Conservation (phyloP, 1,140 invertebrate species). For the Drosophila chauvacae region DNA sequence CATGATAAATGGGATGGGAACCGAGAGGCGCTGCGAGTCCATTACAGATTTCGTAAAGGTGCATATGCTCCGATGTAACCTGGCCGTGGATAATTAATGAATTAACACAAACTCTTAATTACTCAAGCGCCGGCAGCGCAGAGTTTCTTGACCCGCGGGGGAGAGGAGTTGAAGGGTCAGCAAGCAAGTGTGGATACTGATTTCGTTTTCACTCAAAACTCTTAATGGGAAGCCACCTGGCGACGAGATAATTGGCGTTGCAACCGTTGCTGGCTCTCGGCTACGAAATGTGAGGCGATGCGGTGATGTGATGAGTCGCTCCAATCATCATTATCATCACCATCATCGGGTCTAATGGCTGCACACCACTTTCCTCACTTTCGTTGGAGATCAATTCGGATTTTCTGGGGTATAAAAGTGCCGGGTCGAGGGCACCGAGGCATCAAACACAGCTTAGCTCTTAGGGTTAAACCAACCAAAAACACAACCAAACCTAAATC, state of each 20-base stretch:
- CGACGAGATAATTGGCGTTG: constrained; percentile 70
- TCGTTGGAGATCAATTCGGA: constrained; percentile 42
- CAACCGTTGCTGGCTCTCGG: constrained; percentile 55
- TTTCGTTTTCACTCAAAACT: constrained; percentile 48
- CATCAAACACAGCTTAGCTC: constrained; percentile 75
- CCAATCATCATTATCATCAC: constrained; percentile 58
- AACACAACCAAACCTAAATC: constrained; percentile 43
- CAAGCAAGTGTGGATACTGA: background rate
- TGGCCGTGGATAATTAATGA: constrained; percentile 68
- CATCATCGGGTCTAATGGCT: constrained; percentile 57
- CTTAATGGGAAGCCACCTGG: constrained; percentile 54
- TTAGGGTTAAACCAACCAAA: constrained; percentile 64
- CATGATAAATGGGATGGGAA: constrained; percentile 32
- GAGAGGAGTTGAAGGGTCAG: constrained; percentile 18
- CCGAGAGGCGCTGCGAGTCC: background rate
- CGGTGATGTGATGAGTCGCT: constrained; percentile 38
- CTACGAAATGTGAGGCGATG: constrained; percentile 15
- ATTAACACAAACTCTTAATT: constrained; percentile 82
- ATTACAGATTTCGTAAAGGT: constrained; percentile 47
- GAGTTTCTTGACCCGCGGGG: constrained; percentile 54
- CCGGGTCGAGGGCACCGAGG: constrained; percentile 32
- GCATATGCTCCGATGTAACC: constrained; percentile 16
- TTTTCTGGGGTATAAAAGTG: constrained; percentile 62
- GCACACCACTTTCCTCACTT: constrained; percentile 58
- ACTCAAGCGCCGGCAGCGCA: constrained; percentile 44